These are phyloP conservation scores for Psylliodes chrysocephalus DNA, from an alignment of 2,888 invertebrate species.

Conservation along the genomic window DNA sequence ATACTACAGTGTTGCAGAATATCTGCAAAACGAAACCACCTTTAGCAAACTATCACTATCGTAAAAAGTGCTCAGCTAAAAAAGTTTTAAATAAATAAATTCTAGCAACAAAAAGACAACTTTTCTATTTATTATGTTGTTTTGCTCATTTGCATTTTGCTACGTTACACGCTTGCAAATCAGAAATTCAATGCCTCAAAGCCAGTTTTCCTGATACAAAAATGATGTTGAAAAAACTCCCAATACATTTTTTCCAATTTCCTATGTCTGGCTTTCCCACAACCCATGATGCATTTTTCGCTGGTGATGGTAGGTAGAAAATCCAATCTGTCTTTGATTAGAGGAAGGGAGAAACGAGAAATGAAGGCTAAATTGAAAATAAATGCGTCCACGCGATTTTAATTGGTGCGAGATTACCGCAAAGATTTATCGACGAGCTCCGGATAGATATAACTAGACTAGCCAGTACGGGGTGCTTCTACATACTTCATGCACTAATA, in stretches of 20 bases:
- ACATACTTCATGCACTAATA: no score
- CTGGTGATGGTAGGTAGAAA: constrained; percentile 1
- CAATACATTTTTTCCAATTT: constrained; percentile 1
- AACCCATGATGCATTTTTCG: constrained; percentile 4
- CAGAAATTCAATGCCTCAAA: no score
- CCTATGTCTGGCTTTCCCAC: constrained; percentile 1
- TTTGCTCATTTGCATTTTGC: no score
- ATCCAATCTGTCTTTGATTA: constrained; percentile 7
- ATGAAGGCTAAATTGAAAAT: constrained; percentile 9
- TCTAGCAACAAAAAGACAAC: no score
- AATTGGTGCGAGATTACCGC: constrained; percentile 7
- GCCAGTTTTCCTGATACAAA: no score
- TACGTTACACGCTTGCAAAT: no score
- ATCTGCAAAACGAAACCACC: no score
- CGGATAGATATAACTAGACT: background rate
- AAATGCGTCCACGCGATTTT: constrained; percentile 9
- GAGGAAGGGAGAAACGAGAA: constrained; percentile 3
- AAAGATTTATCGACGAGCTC: background rate
- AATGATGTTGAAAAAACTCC: background rate
- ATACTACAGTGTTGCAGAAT: no score
- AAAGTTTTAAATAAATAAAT: no score
- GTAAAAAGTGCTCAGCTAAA: no score
- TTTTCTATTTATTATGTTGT: no score
- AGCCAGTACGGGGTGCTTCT: background rate
- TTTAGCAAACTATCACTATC: no score